Evolutionary conservation across 2,113 vertebrate species (phyloP).

Genomic region (Ptyas mucosa): DNA sequence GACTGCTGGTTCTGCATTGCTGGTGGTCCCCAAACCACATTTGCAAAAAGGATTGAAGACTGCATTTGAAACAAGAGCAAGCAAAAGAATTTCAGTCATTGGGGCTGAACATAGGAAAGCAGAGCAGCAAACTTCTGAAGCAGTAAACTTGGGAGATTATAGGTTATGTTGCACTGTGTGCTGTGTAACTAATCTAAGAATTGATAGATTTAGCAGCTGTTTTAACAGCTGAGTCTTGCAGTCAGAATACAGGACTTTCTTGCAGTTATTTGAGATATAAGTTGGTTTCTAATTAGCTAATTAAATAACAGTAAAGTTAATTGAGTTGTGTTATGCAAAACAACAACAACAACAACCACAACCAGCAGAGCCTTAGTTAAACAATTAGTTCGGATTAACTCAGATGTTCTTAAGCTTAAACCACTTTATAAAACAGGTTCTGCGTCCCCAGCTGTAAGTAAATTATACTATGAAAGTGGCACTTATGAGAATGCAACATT

Average conservation of each 20-base stretch:
- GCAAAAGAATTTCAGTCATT: neutral
- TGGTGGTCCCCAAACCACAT: neutral
- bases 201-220: slow-evolving; percentile 16
- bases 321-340: neutral
- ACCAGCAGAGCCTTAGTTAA: neutral
- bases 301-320: neutral
- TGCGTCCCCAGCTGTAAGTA: neutral
- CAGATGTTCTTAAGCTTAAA: neutral
- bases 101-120: neutral
- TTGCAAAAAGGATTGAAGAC: neutral
- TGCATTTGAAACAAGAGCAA: neutral
- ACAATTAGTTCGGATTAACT: neutral
- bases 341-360: neutral
- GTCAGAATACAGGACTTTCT: neutral
- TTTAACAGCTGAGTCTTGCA: slow-evolving; percentile 17
- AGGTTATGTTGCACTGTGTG: neutral
- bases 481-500: neutral
- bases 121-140: neutral
- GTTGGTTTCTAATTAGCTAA: neutral
- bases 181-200: neutral
- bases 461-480: neutral
- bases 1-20: neutral
- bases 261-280: neutral
- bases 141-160: neutral
- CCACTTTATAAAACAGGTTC: neutral